These are phyloP conservation scores for Augochlora pura DNA, from an alignment of 1,140 invertebrate genomes.

Conservation along the genomic window DNA sequence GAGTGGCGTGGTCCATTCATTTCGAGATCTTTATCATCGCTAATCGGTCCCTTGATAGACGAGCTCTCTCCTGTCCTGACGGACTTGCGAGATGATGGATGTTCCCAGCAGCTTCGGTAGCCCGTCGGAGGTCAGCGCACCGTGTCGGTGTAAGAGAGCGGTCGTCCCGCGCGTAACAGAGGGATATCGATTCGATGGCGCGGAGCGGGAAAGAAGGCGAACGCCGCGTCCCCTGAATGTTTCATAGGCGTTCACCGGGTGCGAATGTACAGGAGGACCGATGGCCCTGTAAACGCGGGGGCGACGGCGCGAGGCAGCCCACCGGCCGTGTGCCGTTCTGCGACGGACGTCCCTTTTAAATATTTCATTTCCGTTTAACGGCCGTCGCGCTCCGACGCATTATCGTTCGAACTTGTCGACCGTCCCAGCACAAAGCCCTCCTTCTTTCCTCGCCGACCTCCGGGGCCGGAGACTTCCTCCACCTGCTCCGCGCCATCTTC, in stretches of 20 bases:
- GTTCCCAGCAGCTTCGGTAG: conserved; percentile 37
- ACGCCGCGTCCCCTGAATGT: conserved; percentile 1
- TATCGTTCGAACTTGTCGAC: conserved; percentile 20
- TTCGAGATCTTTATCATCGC: conserved; percentile 60
- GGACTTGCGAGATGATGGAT: conserved; percentile 63
- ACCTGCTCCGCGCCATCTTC: not conserved
- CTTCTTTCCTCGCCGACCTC: not conserved
- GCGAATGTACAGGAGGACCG: conserved; percentile 2
- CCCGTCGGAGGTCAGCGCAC: conserved; percentile 39
- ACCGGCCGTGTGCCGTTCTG: no score
- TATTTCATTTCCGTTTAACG: conserved; percentile 38
- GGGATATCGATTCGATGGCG: conserved; percentile 44
- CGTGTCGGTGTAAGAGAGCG: conserved; percentile 27
- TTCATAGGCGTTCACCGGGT: not conserved
- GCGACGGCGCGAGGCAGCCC: no score
- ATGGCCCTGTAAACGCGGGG: not conserved
- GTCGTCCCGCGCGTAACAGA: conserved; percentile 7
- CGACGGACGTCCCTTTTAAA: conserved; percentile 12
- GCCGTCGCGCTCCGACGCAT: not conserved
- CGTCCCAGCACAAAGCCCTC: conserved; percentile 13
- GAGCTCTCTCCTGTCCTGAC: conserved; percentile 46
- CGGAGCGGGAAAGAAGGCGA: conserved; percentile 6
- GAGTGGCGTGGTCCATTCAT: conserved; percentile 60
- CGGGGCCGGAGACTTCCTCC: not conserved
- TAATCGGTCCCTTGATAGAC: conserved; percentile 64